Conservation (phyloP, 1,140 invertebrate genomes). For the Pachyrhynchus sulphureomaculatus region DNA sequence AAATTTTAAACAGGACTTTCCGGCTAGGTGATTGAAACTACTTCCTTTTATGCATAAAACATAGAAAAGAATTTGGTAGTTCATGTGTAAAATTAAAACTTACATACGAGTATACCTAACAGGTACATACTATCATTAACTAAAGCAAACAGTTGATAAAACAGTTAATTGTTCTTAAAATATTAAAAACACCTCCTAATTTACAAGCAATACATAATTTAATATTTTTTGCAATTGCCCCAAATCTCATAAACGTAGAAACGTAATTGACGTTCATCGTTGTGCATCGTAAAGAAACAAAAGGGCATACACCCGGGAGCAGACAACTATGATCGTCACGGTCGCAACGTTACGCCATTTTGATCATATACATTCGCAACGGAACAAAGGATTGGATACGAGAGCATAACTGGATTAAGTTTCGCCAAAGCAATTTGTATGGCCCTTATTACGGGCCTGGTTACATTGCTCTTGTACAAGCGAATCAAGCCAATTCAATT, state of each 20-base stretch:
- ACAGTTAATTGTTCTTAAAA: constrained; percentile 9
- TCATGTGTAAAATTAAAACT: no score
- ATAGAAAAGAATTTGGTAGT: no score
- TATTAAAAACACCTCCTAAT: constrained; percentile 1
- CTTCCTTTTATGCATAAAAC: no score
- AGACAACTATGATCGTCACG: background rate
- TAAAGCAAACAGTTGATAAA: constrained; percentile 11
- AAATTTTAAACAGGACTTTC: no score
- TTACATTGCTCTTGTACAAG: constrained; percentile 42
- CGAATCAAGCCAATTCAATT: constrained; percentile 50
- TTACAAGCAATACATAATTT: constrained; percentile 11
- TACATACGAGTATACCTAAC: no score
- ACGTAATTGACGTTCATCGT: constrained; percentile 25
- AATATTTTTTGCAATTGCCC: constrained; percentile 28
- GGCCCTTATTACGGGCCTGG: constrained; percentile 46
- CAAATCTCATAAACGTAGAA: constrained; percentile 11
- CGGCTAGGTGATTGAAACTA: no score
- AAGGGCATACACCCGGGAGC: constrained; percentile 9
- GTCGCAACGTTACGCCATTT: constrained; percentile 24
- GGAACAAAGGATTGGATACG: constrained; percentile 45
- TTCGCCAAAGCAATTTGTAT: constrained; percentile 49
- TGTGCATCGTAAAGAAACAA: constrained; percentile 24
- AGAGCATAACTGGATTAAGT: constrained; percentile 47
- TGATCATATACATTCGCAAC: constrained; percentile 39
- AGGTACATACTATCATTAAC: constrained; percentile 4